Base-by-base conservation (phyloP, 2,888 invertebrate species). In the Eristalis tenax region DNA sequence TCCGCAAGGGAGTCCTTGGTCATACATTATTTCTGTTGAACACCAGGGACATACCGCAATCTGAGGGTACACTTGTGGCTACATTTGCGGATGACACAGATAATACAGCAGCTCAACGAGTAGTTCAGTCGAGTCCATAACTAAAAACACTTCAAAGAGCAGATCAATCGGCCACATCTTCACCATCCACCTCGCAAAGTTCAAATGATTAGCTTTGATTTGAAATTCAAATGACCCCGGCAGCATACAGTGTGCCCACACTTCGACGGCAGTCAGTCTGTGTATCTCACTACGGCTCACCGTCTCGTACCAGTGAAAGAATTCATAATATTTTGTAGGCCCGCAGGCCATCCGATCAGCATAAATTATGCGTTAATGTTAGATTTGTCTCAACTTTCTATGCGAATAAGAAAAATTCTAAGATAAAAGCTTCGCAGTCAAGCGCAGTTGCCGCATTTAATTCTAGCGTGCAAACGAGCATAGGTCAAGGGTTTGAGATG, bases 401-500 rank as follows among this genome's bases (percentile, higher is more conserved):
- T 18, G 59, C 38, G 28, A 28, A 28, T 15, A 43, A 1, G 50
- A 71, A 28, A 74, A 79, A 73, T 35, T 71, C 8, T 63, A 13
- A 35, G 68, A 69, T 81, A 75, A 69, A 81, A 81, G 81, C 74
- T 43, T 57, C 63, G 63, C 74, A 40, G 28, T 57, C 23, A 64
- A 23, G 22, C 81, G 13, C 38, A 28, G 38, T 56, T 22, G 56
- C 32, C 63, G 8, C 81, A 81, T 81, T 81, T 75, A 64, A 75
- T 40, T 64, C 28, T 23, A 81, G 74, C 5, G 15, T 69, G 40
- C 61, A 43, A 61, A 5, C 63, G 22, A 69, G 73, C 63, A 59
- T 43, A 79, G 79, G 71, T 79, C 66, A 79, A 79, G 79, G 66
- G 79, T 59, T 73, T 26, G 61, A 43, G 43, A 81, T 81, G 81